These are phyloP conservation scores for Spicauda simplicius DNA, from an alignment of 2,888 invertebrate genomes.

Conservation along the genomic window DNA sequence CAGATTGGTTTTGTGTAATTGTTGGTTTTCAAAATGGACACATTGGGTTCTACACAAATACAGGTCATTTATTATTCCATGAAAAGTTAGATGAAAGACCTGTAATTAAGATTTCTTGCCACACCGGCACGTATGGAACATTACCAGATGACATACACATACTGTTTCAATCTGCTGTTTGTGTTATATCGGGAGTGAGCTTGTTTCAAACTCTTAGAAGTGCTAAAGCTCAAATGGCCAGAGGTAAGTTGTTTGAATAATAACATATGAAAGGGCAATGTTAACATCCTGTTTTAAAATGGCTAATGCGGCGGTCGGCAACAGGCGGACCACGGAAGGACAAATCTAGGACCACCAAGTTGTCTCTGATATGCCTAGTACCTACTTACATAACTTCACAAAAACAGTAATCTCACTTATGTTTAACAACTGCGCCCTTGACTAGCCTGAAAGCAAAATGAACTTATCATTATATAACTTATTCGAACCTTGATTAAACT, in stretches of 20 bases:
- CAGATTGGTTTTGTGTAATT: constrained; percentile 97
- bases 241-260: constrained; percentile 81
- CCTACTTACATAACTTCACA: no score
- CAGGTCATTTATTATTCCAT: constrained; percentile 91
- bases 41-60: constrained; percentile 95
- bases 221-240: constrained; percentile 91
- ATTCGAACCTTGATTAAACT: no score
- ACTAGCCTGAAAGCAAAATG: no score
- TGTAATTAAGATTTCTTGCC: constrained; percentile 91
- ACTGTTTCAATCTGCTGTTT: constrained; percentile 89
- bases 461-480: no score
- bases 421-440: no score
- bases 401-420: no score
- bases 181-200: constrained; percentile 90
- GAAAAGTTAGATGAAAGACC: constrained; percentile 94
- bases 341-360: no score
- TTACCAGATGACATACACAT: constrained; percentile 89
- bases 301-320: no score
- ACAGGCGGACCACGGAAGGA: no score
- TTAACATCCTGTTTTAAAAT: no score
- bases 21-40: constrained; percentile 94
- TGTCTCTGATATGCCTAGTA: no score
- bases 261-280: no score
- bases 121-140: constrained; percentile 83
- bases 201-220: constrained; percentile 92